Base-by-base conservation (phyloP, 92 coral and sea anemone species). In the Pocillopora grandis region DNA sequence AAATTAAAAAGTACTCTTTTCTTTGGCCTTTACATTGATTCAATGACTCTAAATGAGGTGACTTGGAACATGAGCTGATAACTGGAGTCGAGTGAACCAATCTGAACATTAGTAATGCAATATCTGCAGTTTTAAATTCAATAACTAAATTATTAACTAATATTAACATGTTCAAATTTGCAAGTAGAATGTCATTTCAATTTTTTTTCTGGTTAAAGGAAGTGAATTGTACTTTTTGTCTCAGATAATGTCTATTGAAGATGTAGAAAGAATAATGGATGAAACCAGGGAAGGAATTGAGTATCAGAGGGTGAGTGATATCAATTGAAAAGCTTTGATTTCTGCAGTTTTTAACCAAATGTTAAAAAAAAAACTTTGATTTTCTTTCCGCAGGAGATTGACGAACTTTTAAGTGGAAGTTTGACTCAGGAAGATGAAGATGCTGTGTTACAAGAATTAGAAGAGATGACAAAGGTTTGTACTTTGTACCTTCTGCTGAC, bases 261-360 rank as follows among this genome's bases (percentile, higher is more conserved):
- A 96, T 85, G 98, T 96, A 7, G 98, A 96, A 88, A 96, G 94
- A 78, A 96, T 96, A 42, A 96, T 96, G 98, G 98, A 96, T 67
- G 98, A 96, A 42, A 96, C 98, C 20, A 90, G 90, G 77, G 98
- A 96, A 79, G 98, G 93, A 23, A 91, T 96, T 37, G 98, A 96
- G 81, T 96, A 96, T 79, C 98, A 96, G 78, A 88, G 90, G 93
- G 98, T 94, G 70, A 7, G 92, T 71, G 68, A 13, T 59, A 37
- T 31, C 59, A 55, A 68, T 8, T 21, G 6, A 18, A 33, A 33
- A 10, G 17, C 3, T 37, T 62, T 62, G 20, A 17, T 62, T 62
- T 13, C 66, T 12, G 9, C 66, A 62, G n/a, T 63, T n/a, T 19
- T 18, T 18, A 37, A 8, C 33, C 11, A n/a, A 21, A 21, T 23